Evolutionary conservation across 2,797 vertebrate species (phyloP).

Genomic region (Anguilla marmorata): DNA sequence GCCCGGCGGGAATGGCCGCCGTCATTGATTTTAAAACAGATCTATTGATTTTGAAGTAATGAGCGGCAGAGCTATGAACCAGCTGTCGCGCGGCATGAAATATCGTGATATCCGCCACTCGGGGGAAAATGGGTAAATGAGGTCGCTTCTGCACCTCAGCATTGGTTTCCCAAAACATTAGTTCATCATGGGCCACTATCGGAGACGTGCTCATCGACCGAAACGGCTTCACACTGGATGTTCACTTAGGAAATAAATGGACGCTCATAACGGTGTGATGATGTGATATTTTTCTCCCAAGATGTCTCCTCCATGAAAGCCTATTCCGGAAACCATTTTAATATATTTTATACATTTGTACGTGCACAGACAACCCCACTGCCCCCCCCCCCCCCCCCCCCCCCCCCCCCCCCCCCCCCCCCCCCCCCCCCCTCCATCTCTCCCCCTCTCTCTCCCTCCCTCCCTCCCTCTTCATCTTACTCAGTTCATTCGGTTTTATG

Average conservation of each 20-base stretch:
- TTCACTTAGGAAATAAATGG: constrained; percentile 18
- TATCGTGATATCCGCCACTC: constrained; percentile 6
- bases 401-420: too few relatives aligned
- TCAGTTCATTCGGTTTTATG: too few relatives aligned
- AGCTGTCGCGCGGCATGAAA: constrained; percentile 10
- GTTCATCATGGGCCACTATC: neutral
- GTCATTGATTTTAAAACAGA: constrained; percentile 26
- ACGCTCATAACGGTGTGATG: neutral
- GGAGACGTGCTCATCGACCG: neutral
- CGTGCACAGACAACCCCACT: neutral
- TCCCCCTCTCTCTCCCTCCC: too few relatives aligned
- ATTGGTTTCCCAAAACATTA: constrained; percentile 16
- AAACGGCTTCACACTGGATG: constrained; percentile 3
- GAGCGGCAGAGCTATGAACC: neutral
- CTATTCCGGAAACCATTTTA: neutral
- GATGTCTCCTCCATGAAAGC: neutral
- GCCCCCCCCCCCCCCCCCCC: too few relatives aligned
- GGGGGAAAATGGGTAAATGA: constrained; percentile 1
- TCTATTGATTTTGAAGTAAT: constrained; percentile 23
- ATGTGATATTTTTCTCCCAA: neutral
- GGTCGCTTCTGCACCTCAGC: constrained; percentile 10
- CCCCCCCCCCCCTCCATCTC: too few relatives aligned
- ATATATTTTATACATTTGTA: neutral
- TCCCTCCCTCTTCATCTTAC: too few relatives aligned
- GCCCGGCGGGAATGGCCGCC: constrained; percentile 20